Percentiles rank a stretch among this genome's conserved stretches.
These are phyloP conservation scores for Watsonalla binaria DNA, from an alignment of 2,888 invertebrate genomes.

Conservation along the genomic window DNA sequence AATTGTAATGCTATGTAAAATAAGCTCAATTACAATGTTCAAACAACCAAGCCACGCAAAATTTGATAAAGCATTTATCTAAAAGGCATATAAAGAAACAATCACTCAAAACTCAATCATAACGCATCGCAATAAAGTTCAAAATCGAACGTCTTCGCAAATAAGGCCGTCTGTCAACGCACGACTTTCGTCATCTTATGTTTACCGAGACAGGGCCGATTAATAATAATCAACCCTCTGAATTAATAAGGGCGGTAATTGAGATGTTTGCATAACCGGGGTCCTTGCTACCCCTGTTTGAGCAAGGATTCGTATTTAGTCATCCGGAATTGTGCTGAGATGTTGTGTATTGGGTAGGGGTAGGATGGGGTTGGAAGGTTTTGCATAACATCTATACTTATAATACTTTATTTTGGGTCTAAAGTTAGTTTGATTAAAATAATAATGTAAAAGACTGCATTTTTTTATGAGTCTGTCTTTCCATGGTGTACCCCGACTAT, in stretches of 20 bases:
- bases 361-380: constrained; percentile 20
- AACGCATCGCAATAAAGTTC: background rate
- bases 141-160: background rate
- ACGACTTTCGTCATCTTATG: constrained; percentile 14
- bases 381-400: too few relatives aligned
- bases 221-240: constrained; percentile 56
- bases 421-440: too few relatives aligned
- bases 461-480: too few relatives aligned
- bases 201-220: constrained; percentile 47
- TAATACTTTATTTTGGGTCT: too few relatives aligned
- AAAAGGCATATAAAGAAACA: background rate
- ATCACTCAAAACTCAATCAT: background rate
- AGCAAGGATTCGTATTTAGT: constrained; percentile 64
- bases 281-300: constrained; percentile 55
- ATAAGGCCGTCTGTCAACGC: background rate
- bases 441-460: too few relatives aligned
- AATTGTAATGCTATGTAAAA: background rate
- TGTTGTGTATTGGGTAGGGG: constrained; percentile 29
- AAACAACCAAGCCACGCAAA: background rate
- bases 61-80: background rate
- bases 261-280: constrained; percentile 69
- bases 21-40: background rate
- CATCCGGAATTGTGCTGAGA: constrained; percentile 68
- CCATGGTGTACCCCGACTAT: too few relatives aligned
- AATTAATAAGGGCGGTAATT: constrained; percentile 74